These are phyloP conservation scores for Bombyx mandarina DNA, from an alignment of 1,140 invertebrate species.

Conservation along the genomic window DNA sequence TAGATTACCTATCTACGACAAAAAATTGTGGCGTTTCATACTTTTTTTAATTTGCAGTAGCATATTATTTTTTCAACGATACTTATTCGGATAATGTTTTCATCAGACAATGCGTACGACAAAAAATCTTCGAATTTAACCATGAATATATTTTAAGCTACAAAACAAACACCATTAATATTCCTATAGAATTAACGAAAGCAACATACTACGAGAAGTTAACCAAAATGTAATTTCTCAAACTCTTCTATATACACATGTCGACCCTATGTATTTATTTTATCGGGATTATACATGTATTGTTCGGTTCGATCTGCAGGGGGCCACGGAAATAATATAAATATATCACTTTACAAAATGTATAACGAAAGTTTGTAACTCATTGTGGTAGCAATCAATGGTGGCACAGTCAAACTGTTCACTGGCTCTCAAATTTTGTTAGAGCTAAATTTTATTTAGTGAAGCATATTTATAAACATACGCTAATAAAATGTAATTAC, in stretches of 20 bases:
- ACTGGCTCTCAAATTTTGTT: conserved; percentile 31
- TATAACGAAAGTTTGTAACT: conserved; percentile 44
- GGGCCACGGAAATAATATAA: conserved; percentile 49
- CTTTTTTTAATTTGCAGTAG: no score
- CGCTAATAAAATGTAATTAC: no score
- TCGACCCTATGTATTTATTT: conserved; percentile 19
- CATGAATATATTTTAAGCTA: conserved; percentile 5
- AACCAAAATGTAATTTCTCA: conserved; percentile 62
- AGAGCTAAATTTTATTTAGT: not conserved
- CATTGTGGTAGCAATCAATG: no score
- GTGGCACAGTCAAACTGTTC: not conserved
- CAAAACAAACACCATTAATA: conserved; percentile 40
- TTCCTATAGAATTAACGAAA: conserved; percentile 17
- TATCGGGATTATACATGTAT: conserved; percentile 37
- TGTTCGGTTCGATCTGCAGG: conserved; percentile 28
- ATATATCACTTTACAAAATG: conserved; percentile 67
- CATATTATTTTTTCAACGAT: no score
- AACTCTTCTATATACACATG: conserved; percentile 12
- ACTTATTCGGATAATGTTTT: no score
- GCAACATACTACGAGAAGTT: conserved; percentile 34
- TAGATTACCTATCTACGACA: no score
- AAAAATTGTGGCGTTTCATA: no score
- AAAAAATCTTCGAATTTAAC: conserved; percentile 1
- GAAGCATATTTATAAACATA: not conserved
- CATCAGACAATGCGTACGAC: no score